Percentiles rank a stretch among this genome's conserved stretches.
Evolutionary conservation across 2,888 invertebrate species (phyloP).

Genomic region (Onthophagus sagittarius): DNA sequence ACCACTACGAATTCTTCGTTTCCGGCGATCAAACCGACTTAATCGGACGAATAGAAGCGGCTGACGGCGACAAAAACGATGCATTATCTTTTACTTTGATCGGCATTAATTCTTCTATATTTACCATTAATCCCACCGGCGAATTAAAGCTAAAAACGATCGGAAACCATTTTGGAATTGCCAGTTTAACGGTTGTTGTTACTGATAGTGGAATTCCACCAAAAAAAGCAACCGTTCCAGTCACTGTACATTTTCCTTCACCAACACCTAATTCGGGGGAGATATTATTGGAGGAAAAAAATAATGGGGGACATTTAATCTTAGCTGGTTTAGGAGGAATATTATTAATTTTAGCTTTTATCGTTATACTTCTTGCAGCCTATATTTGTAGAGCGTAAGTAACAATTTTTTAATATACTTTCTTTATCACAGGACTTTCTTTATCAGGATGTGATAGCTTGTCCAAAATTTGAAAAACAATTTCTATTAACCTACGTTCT

Average conservation of each 20-base stretch:
- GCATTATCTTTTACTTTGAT: conserved; percentile 64
- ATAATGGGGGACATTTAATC: conserved; percentile 39
- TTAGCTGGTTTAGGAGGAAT: conserved; percentile 67
- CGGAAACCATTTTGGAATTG: conserved; percentile 23
- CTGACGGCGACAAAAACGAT: conserved; percentile 81
- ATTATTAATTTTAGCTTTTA: conserved; percentile 67
- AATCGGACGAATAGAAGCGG: conserved; percentile 74
- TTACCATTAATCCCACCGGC: conserved; percentile 62
- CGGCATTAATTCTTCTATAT: conserved; percentile 46
- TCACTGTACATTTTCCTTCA: conserved; percentile 60
- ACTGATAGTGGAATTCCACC: conserved; percentile 83
- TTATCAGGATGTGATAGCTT: too few relatives aligned
- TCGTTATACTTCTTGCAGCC: conserved; percentile 69
- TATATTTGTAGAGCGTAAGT: conserved; percentile 75
- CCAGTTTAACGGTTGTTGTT: conserved; percentile 60
- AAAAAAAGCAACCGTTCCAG: conserved; percentile 66
- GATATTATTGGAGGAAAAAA: conserved; percentile 14
- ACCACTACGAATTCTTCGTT: conserved; percentile 79
- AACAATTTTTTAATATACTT: background rate
- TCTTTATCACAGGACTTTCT: too few relatives aligned
- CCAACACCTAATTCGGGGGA: conserved; percentile 43
- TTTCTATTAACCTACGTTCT: too few relatives aligned
- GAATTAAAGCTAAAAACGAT: conserved; percentile 59
- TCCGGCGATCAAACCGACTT: conserved; percentile 40
- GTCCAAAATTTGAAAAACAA: too few relatives aligned